Conservation (phyloP, 2,797 vertebrate genomes). For the Lutra lutra region DNA sequence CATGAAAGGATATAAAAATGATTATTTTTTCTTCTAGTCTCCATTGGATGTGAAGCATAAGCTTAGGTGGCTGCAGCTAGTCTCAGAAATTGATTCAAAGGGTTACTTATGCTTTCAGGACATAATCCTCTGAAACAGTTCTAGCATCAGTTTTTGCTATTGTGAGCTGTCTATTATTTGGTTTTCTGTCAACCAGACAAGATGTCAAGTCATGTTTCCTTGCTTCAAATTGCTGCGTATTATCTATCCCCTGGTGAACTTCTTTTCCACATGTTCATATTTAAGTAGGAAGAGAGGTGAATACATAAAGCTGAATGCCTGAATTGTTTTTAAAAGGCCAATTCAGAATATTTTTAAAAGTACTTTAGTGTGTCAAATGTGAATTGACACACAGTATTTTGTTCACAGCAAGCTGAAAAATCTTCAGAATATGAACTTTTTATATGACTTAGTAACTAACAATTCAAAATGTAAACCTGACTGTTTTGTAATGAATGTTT, state of each 20-base stretch:
- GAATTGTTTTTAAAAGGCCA: slow-evolving; percentile 78
- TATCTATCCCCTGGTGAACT: slow-evolving; percentile 77
- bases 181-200: slow-evolving; percentile 80
- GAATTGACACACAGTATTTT: slow-evolving; percentile 72
- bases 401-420: slow-evolving; percentile 75
- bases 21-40: not conserved
- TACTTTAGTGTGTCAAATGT: slow-evolving; percentile 76
- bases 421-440: slow-evolving; percentile 71
- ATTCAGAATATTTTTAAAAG: slow-evolving; percentile 78
- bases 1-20: slow-evolving; percentile 17
- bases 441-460: slow-evolving; percentile 73
- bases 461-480: slow-evolving; percentile 71
- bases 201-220: slow-evolving; percentile 77
- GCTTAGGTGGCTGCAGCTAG: slow-evolving; percentile 46
- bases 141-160: slow-evolving; percentile 65
- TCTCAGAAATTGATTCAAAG: slow-evolving; percentile 73
- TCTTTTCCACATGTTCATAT: slow-evolving; percentile 76
- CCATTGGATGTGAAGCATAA: slow-evolving; percentile 53
- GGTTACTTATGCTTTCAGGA: slow-evolving; percentile 68
- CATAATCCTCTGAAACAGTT: slow-evolving; percentile 75
- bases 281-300: slow-evolving; percentile 75
- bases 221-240: slow-evolving; percentile 73
- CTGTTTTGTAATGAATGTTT: slow-evolving; percentile 72
- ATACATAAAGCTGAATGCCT: slow-evolving; percentile 66
- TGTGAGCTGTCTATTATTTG: slow-evolving; percentile 78